Conservation (phyloP, 2,113 vertebrate genomes). For the Catharus minimus region DNA sequence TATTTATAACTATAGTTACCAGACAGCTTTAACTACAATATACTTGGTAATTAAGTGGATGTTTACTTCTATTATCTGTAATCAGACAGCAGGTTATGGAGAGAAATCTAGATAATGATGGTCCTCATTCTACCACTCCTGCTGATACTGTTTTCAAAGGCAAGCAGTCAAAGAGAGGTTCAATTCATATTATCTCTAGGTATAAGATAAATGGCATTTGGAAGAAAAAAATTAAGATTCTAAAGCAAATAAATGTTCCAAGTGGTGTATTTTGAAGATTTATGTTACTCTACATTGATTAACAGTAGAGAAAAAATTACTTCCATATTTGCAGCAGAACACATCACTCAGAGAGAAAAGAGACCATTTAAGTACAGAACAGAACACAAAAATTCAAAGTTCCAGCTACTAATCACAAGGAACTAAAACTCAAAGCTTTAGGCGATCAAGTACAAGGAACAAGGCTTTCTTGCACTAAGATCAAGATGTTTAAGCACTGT, state of each 20-base stretch:
- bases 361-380: neutral
- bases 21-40: neutral
- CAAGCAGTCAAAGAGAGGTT: neutral
- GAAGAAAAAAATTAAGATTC: neutral
- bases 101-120: neutral
- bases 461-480: neutral
- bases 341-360: neutral
- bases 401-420: neutral
- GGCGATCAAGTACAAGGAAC: neutral
- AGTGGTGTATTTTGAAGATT: neutral
- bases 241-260: neutral
- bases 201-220: neutral
- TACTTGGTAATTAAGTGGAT: constrained; percentile 4
- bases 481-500: neutral
- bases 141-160: neutral
- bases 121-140: neutral
- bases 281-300: neutral
- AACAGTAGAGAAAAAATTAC: neutral
- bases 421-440: neutral
- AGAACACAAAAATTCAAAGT: neutral
- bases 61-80: constrained; percentile 6
- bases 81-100: neutral
- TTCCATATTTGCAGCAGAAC: neutral
- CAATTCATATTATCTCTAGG: fast-evolving
- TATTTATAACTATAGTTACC: constrained; percentile 3